These are phyloP conservation scores for Caenorhabditis wallacei DNA, from an alignment of 2,888 invertebrate genomes.

Conservation along the genomic window DNA sequence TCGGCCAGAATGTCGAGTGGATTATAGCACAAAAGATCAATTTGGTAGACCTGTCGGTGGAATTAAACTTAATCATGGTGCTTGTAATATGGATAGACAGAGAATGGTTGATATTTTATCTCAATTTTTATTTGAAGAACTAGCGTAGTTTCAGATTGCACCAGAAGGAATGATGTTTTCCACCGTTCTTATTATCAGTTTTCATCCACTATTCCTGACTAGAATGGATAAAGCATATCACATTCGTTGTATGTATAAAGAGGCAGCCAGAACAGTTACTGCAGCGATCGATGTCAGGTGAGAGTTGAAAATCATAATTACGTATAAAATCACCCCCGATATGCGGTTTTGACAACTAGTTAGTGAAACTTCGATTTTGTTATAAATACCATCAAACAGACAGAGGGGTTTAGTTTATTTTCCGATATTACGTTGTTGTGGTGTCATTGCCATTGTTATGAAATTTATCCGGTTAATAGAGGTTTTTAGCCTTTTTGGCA, in stretches of 20 bases:
- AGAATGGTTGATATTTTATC: slow-evolving; percentile 73
- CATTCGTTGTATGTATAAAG: slow-evolving; percentile 83
- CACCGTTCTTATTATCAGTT: slow-evolving; percentile 82
- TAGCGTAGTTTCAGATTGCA: slow-evolving; percentile 69
- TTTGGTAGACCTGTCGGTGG: slow-evolving; percentile 80
- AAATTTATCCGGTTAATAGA: slow-evolving; percentile 7
- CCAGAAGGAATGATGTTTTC: slow-evolving; percentile 83
- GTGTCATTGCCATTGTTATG: slow-evolving; percentile 25
- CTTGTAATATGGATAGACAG: slow-evolving; percentile 83
- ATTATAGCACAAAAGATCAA: slow-evolving; percentile 67
- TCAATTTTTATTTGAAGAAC: too few relatives aligned
- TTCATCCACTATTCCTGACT: slow-evolving; percentile 82
- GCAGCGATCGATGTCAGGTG: slow-evolving; percentile 82
- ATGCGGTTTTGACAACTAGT: slow-evolving; percentile 21
- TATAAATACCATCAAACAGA: slow-evolving; percentile 22
- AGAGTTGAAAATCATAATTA: slow-evolving; percentile 32
- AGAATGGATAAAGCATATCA: slow-evolving; percentile 83
- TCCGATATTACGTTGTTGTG: slow-evolving; percentile 15
- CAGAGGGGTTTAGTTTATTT: not conserved
- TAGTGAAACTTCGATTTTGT: slow-evolving; percentile 2
- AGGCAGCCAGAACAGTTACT: slow-evolving; percentile 77
- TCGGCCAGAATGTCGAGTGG: slow-evolving; percentile 80
- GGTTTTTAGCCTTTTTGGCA: not conserved
- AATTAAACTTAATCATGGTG: slow-evolving; percentile 82
- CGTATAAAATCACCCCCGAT: not conserved